These are phyloP conservation scores for Trinectes maculatus DNA, from an alignment of 2,113 vertebrate species.

Conservation along the genomic window DNA sequence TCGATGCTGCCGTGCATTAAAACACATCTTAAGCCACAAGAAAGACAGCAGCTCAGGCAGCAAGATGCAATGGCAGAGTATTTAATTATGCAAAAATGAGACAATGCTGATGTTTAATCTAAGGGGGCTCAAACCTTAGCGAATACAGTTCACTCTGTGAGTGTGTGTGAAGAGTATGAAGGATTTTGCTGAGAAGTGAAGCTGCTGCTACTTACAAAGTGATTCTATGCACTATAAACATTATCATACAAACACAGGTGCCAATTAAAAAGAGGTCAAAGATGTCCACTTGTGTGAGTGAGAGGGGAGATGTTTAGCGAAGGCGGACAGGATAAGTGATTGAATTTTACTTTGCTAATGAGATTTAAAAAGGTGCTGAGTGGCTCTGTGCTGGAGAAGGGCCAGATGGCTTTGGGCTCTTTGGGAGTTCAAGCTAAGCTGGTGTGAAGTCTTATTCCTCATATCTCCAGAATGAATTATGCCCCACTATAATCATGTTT, in stretches of 20 bases:
- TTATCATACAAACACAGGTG: slow-evolving; percentile 70
- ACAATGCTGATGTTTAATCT: slow-evolving; percentile 66
- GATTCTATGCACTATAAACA: slow-evolving; percentile 60
- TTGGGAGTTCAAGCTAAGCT: slow-evolving; percentile 67
- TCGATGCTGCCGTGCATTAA: slow-evolving; percentile 62
- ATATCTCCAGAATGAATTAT: slow-evolving; percentile 66
- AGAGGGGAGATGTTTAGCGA: slow-evolving; percentile 66
- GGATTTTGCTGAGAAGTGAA: slow-evolving; percentile 27
- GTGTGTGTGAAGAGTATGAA: slow-evolving; percentile 27
- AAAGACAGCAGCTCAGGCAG: slow-evolving; percentile 60
- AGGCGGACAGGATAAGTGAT: slow-evolving; percentile 67
- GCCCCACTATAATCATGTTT: slow-evolving; percentile 47
- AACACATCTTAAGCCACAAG: slow-evolving; percentile 66
- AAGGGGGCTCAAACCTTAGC: slow-evolving; percentile 49
- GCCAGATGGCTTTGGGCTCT: slow-evolving; percentile 72
- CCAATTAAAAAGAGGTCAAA: slow-evolving; percentile 75
- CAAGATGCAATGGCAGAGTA: slow-evolving; percentile 64
- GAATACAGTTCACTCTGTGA: slow-evolving; percentile 47
- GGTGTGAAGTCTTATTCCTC: slow-evolving; percentile 67
- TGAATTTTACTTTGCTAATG: slow-evolving; percentile 79
- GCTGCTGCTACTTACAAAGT: slow-evolving; percentile 54
- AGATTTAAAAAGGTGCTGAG: slow-evolving; percentile 80
- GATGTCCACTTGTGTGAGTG: slow-evolving; percentile 72
- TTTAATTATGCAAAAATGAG: slow-evolving; percentile 73
- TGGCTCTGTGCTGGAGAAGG: slow-evolving; percentile 70